phyloP scores from a whole-genome alignment of 2,113 vertebrate species.

The Eptesicus fuscus region DNA sequence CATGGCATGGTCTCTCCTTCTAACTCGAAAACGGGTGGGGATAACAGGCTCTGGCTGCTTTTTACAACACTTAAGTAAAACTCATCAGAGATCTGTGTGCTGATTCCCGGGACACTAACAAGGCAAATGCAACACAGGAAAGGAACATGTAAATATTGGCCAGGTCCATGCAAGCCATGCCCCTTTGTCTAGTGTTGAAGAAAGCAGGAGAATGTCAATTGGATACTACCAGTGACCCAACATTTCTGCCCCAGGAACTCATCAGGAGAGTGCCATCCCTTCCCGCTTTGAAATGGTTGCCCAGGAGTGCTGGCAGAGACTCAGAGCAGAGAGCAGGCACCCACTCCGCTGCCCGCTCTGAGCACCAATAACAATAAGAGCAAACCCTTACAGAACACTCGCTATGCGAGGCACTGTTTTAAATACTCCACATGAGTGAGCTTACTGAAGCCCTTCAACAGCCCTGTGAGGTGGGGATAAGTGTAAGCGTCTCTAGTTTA shows the following conservation, averaged over 20 bases:
- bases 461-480: not conserved
- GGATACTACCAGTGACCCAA: not conserved
- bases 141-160: not conserved
- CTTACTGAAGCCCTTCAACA: not conserved
- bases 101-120: not conserved
- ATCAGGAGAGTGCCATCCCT: not conserved
- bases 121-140: not conserved
- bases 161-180: not conserved
- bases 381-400: not conserved
- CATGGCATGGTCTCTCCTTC: not conserved
- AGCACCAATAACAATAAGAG: not conserved
- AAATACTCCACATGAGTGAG: not conserved
- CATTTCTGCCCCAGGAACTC: not conserved
- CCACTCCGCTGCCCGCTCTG: not conserved
- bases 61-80: not conserved
- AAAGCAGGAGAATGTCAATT: not conserved
- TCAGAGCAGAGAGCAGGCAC: not conserved
- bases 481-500: not conserved
- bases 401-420: not conserved
- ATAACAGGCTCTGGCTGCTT: not conserved
- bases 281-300: not conserved
- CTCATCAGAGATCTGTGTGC: not conserved
- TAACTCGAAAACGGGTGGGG: not conserved
- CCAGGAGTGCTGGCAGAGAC: not conserved
- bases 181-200: not conserved